phyloP scores from a whole-genome alignment of 2,797 vertebrate genomes.

The Cercopithecus petaurista region DNA sequence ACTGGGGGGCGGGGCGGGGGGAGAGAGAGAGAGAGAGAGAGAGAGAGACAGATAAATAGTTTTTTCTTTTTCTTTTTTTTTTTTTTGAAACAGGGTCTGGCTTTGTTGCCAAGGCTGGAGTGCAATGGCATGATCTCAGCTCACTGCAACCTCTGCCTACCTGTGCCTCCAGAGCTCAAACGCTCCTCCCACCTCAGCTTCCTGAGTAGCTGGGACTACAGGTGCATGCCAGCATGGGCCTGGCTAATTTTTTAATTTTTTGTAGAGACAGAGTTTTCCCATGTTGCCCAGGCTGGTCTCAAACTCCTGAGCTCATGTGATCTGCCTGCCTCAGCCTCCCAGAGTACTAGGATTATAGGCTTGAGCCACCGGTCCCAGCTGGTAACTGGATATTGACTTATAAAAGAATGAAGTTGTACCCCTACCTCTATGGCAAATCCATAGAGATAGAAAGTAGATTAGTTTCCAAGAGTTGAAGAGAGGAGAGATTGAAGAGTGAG shows the following conservation, averaged over 20 bases:
- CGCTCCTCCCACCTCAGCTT: background rate
- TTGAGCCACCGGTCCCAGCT: background rate
- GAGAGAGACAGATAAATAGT: too few relatives aligned
- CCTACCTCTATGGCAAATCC: background rate
- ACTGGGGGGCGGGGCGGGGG: background rate
- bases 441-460: background rate
- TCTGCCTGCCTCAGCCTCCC: accelerated
- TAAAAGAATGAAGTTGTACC: too few relatives aligned
- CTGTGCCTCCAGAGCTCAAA: background rate
- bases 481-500: background rate
- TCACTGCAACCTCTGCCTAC: background rate
- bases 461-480: background rate
- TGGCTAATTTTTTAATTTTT: background rate
- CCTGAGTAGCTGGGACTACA: background rate
- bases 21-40: accelerated
- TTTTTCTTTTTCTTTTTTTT: background rate
- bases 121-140: background rate
- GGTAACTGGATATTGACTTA: background rate
- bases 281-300: background rate
- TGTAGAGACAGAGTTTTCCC: background rate
- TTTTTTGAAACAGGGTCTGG: background rate
- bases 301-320: background rate
- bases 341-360: background rate
- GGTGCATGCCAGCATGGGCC: too few relatives aligned
- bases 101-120: background rate